Conservation (phyloP, 2,888 invertebrate species). For the Drosophila melanosoma region DNA sequence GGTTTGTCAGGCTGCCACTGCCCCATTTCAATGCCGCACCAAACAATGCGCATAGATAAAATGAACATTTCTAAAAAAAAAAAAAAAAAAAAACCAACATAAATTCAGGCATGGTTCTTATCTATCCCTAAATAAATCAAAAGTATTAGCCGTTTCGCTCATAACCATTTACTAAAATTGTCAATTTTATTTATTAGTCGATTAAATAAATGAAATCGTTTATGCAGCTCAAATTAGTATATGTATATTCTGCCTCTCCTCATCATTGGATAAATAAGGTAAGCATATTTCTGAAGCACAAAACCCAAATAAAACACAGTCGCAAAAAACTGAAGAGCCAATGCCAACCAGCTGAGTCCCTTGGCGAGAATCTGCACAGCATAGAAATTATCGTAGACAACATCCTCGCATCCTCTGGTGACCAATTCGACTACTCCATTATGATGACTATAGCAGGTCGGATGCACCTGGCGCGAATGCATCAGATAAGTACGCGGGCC, state of each 20-base stretch:
- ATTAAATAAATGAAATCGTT: slow-evolving; percentile 4
- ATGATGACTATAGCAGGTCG: slow-evolving; percentile 29
- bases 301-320: neutral
- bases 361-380: neutral
- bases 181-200: neutral
- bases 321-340: slow-evolving; percentile 7
- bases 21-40: slow-evolving; percentile 15
- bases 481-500: slow-evolving; percentile 51
- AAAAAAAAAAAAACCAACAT: slow-evolving; percentile 12
- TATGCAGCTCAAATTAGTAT: neutral
- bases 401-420: slow-evolving; percentile 37
- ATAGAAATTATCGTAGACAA: slow-evolving; percentile 25
- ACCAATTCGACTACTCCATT: slow-evolving; percentile 5
- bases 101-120: slow-evolving; percentile 42
- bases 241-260: neutral
- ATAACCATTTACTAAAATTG: slow-evolving; percentile 10
- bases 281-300: neutral
- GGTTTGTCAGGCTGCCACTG: slow-evolving; percentile 41
- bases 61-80: slow-evolving; percentile 58
- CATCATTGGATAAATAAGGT: neutral
- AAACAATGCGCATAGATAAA: slow-evolving; percentile 58
- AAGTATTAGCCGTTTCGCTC: slow-evolving; percentile 23
- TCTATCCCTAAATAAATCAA: slow-evolving; percentile 54
- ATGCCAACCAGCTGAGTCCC: slow-evolving; percentile 17
- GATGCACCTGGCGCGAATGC: slow-evolving; percentile 28